Conservation (phyloP, 2,797 vertebrate genomes). For the Hydrophis major region DNA sequence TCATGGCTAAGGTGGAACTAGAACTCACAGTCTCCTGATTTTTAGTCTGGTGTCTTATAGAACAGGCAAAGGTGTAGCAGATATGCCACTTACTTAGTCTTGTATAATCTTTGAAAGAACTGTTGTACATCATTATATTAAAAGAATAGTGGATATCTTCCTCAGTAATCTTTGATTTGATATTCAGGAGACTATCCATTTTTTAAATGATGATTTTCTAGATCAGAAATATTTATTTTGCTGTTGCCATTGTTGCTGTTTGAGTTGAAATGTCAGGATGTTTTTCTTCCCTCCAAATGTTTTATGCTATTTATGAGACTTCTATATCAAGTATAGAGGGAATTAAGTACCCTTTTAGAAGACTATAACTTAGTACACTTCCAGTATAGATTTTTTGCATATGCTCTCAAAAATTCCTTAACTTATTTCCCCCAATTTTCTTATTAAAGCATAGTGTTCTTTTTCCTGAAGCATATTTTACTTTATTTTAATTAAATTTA, state of each 20-base stretch:
- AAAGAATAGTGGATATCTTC: not conserved
- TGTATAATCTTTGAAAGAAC: not conserved
- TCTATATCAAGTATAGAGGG: not conserved
- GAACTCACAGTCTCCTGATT: too few species aligned
- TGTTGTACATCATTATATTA: not conserved
- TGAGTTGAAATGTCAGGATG: not conserved
- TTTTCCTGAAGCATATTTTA: not conserved
- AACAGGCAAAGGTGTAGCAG: not conserved
- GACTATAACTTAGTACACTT: not conserved
- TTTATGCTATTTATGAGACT: not conserved
- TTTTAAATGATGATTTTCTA: not conserved
- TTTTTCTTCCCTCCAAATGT: not conserved
- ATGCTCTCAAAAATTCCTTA: not conserved
- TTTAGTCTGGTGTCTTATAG: too few species aligned
- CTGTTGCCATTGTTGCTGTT: not conserved
- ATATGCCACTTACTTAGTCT: not conserved
- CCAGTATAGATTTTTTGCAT: not conserved
- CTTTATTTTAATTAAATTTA: not conserved
- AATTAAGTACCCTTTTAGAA: not conserved
- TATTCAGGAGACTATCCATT: not conserved
- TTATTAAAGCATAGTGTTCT: not conserved
- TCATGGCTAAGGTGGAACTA: too few species aligned
- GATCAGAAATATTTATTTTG: not conserved
- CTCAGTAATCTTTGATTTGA: not conserved
- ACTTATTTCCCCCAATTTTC: not conserved